phyloP scores from a whole-genome alignment of 2,797 vertebrate species.

The Geotrypetes seraphini region DNA sequence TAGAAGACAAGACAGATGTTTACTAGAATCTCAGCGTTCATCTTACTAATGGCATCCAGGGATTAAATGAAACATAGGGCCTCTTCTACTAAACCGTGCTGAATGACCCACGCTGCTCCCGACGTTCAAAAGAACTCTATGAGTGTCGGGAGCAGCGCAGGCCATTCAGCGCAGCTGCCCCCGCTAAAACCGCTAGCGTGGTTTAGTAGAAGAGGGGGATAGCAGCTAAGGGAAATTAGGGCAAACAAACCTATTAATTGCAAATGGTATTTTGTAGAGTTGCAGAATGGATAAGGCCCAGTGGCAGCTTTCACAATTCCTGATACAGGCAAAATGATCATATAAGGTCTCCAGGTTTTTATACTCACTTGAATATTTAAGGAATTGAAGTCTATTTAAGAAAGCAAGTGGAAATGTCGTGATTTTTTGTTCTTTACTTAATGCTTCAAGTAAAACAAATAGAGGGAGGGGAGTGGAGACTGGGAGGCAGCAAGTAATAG shows the following conservation, averaged over 20 bases:
- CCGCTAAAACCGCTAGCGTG: no score
- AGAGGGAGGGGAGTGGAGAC: neutral
- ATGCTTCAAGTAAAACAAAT: slow-evolving; percentile 18
- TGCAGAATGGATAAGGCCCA: slow-evolving; percentile 18
- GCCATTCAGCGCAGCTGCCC: no score
- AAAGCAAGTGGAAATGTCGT: slow-evolving; percentile 31
- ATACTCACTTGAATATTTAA: slow-evolving; percentile 25
- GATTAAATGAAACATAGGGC: slow-evolving; percentile 45
- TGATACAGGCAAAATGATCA: slow-evolving; percentile 12
- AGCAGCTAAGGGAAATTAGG: slow-evolving; percentile 41
- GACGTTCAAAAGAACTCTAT: no score
- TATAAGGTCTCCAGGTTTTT: neutral
- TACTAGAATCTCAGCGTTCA: slow-evolving; percentile 20
- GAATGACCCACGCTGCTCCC: no score
- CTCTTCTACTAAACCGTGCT: no score
- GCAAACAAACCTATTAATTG: slow-evolving; percentile 50
- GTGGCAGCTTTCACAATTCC: slow-evolving; percentile 9
- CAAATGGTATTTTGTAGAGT: slow-evolving; percentile 24
- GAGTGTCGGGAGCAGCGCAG: no score
- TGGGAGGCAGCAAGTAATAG: slow-evolving; percentile 36
- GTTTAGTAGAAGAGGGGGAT: no score
- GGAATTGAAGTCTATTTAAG: slow-evolving; percentile 12
- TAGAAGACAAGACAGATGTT: no score
- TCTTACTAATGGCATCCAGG: slow-evolving; percentile 48
- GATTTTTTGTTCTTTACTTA: slow-evolving; percentile 16